Evolutionary conservation across 2,797 vertebrate genomes (phyloP).

Genomic region (Anas flavirostris): DNA sequence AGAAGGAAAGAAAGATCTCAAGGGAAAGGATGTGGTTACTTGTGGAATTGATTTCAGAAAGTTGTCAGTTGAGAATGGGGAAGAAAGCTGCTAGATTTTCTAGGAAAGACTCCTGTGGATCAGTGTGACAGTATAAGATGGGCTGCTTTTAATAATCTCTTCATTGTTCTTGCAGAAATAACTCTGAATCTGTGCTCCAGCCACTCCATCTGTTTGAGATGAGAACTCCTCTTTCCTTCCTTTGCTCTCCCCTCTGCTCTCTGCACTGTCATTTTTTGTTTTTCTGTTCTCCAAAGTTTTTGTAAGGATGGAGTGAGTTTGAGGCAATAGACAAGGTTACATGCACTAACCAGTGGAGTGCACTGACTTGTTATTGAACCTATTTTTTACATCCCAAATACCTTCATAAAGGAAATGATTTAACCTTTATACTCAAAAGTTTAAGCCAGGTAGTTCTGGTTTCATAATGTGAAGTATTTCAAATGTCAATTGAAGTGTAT

Average conservation of each 20-base stretch:
- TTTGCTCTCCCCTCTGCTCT: background rate
- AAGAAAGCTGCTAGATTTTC: constrained; percentile 6
- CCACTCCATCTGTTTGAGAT: constrained; percentile 62
- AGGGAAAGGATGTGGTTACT: constrained; percentile 42
- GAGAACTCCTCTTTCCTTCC: constrained; percentile 45
- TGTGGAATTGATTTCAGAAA: background rate
- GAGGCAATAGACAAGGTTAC: background rate
- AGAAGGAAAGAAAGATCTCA: background rate
- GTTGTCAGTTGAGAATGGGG: background rate
- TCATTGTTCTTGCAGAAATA: constrained; percentile 50
- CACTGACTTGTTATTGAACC: background rate
- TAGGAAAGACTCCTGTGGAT: constrained; percentile 11
- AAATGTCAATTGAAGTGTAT: background rate
- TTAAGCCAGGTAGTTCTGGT: background rate
- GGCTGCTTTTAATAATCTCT: constrained; percentile 66
- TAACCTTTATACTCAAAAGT: background rate
- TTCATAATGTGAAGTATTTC: background rate
- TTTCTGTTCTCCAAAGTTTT: constrained; percentile 5
- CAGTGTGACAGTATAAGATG: constrained; percentile 17
- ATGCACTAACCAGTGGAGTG: background rate
- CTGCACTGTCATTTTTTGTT: background rate
- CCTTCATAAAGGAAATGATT: constrained; percentile 18
- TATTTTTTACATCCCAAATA: constrained; percentile 9
- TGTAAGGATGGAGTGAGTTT: background rate
- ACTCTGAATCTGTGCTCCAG: constrained; percentile 60